Evolutionary conservation across 2,888 invertebrate genomes (phyloP), one percentile per base, ranked within the genome.

Genomic region (Masnerella sp.): DNA sequence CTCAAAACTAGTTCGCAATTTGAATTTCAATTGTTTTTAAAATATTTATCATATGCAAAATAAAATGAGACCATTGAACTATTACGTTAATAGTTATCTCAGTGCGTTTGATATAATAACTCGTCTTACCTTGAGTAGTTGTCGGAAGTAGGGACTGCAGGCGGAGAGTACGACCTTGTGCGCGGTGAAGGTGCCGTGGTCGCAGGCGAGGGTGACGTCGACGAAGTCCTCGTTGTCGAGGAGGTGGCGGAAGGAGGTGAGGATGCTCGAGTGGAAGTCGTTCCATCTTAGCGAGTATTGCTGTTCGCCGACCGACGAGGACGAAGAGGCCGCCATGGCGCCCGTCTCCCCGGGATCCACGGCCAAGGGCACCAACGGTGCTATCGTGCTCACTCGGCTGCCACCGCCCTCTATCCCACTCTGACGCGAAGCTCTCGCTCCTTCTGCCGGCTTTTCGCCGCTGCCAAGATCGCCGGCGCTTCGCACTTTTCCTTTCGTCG

Each of bases 251-350:
- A 97, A 96, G 79, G 96, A 95, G 79, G 93, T 94, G 82, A 96
- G 91, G 89, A 96, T 95, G 84, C 95, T 96, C 79, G 95, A 93
- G 88, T 96, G 96, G 90, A 96, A 96, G 89, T 96, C 96, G 88
- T 96, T 96, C 96, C 96, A 96, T 85, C 96, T 93, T 88, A 96
- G 91, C 88, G 96, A 95, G 89, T 96, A 96, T 89, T 96, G 96
- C 90, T 96, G 95, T 90, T 93, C 93, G 82, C 92, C 84, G 74
- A 82, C 85, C 81, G 85, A 84, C 79, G 83, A 84, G 83, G 87
- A 87, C 82, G 86, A 85, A 81, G 86, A 85, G 82, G 86, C 85
- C 85, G 86, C 87, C 86, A 87, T 86, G 86, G 84, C 84, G 84
- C 84, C 84, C 86, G 84, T 83, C 84, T 85, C 84, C 83, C 84